Base-by-base conservation (phyloP, 1,140 invertebrate species). In the Wasmannia auropunctata region DNA sequence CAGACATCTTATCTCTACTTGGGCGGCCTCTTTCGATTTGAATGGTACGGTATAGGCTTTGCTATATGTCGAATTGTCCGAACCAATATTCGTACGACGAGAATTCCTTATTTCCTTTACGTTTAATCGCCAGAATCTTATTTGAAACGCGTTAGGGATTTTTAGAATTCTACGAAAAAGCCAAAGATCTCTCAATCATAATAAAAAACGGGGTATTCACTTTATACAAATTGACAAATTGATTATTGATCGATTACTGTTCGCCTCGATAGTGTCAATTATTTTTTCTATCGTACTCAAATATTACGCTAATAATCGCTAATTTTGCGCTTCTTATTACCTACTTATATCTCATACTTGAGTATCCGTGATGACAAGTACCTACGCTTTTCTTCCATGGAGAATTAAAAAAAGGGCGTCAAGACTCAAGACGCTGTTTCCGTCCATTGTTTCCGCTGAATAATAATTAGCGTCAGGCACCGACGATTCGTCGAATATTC, bases 1-100 rank as follows among this genome's bases (percentile, higher is more conserved):
- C 86, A 87, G 88, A 91, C 88, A 86, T 91, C 76, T 91, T 91
- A 91, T 91, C 90, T 56, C 76, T 75, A 88, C 85, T 91, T 88
- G 85, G 81, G 22, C n/a, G 51, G 31, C 28, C 51, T 72, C 37
- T 72, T 72, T 10, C 65, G 51, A 81, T 72, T 28, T 51, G 51
- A 74, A 83, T 74, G 31, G 67, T n/a, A 63, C n/a, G 11, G 19
- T 63, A 37, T 4, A 22, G 83, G 43, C 58, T 46, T 87, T 43
- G 79, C 88, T 86, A 89, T n/a, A n/a, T n/a, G n/a, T 75, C 85
- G 85, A 90, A 77, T 72, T 54, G 67, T 86, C 84, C 70, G 22
- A 37, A n/a, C 28, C 25, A 25, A 37, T 74, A 51, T 37, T 74
- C 10, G 1, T 25, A 37, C 3, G 7, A 70, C 19, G 0, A 34